These are phyloP conservation scores for Tinamus major DNA, from an alignment of 2,797 vertebrate genomes.

Conservation along the genomic window DNA sequence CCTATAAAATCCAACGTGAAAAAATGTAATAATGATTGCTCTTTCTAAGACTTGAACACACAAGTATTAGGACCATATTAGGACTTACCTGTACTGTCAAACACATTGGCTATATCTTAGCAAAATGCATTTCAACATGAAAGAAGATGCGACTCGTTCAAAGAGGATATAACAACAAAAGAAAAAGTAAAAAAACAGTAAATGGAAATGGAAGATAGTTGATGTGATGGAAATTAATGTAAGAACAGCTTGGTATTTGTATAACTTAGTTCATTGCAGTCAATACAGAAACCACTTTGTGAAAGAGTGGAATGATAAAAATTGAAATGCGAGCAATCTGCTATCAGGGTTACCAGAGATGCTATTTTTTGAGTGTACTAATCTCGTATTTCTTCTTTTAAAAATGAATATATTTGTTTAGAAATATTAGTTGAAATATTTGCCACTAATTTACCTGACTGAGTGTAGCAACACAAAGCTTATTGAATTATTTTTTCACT, in stretches of 20 bases:
- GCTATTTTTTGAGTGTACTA: background rate
- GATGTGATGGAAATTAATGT: background rate
- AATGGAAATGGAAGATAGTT: background rate
- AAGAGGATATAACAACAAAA: background rate
- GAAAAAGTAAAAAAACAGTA: background rate
- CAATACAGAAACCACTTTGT: background rate
- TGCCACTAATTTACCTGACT: background rate
- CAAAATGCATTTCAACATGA: background rate
- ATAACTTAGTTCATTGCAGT: background rate
- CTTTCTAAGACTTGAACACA: background rate
- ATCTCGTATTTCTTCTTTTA: background rate
- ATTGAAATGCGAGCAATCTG: background rate
- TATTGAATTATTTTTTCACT: background rate
- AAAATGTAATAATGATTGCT: background rate
- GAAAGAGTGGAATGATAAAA: background rate
- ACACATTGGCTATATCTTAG: background rate
- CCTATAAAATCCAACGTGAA: background rate
- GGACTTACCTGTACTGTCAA: background rate
- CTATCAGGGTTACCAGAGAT: background rate
- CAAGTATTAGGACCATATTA: rapidly evolving
- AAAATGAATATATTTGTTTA: background rate
- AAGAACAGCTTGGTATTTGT: background rate
- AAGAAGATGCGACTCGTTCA: background rate
- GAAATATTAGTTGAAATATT: background rate
- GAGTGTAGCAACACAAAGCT: background rate